Evolutionary conservation across 2,113 vertebrate genomes (phyloP), one percentile per base, ranked within the genome.

Genomic region (Sardina pilchardus): DNA sequence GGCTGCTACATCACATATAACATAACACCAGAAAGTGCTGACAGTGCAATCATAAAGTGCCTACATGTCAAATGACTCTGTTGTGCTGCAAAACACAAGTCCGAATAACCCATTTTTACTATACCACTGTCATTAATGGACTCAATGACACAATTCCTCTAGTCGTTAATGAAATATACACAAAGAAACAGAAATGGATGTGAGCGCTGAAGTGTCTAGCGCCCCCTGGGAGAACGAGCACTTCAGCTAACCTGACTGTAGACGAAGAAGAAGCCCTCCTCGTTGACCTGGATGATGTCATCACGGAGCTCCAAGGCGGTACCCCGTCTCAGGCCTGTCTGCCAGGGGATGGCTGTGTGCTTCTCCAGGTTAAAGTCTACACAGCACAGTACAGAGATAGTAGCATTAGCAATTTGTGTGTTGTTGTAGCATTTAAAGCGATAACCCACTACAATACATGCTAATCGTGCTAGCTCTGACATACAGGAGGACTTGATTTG

Each of bases 191-290:
- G 53, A 56, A 19, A 24, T 56, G 53, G 21, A 56, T 24, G 53
- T 56, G 21, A 56, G 3, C 5, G 1, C 19, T 50, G 48, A 16
- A 10, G 45, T 14, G 12, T 53, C 53, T 56, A 10, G 50, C 50
- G 5, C 17, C 19, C 50, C 50, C 5, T 21, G 50, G 50, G 50
- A 6, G 21, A 56, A 56, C 36, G 14, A 34, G n/a, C n/a, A n/a
- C n/a, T n/a, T n/a, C n/a, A n/a, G 67, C 67, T 36, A 44, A 99
- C 98, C 97, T 99, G 98, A 39, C 98, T 96, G 89, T 99, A 99
- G 88, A 99, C 96, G 82, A 97, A 98, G 94, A 97, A 99, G 93
- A 96, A 97, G 63, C 98, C 98, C 0, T 96, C 95, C 93, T 98
- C 96, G 90, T 93, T 96, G 88, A 99, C 96, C 36, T 96, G 75